These are phyloP conservation scores for Ormyrus thymus DNA, from an alignment of 2,888 invertebrate genomes.

Conservation along the genomic window DNA sequence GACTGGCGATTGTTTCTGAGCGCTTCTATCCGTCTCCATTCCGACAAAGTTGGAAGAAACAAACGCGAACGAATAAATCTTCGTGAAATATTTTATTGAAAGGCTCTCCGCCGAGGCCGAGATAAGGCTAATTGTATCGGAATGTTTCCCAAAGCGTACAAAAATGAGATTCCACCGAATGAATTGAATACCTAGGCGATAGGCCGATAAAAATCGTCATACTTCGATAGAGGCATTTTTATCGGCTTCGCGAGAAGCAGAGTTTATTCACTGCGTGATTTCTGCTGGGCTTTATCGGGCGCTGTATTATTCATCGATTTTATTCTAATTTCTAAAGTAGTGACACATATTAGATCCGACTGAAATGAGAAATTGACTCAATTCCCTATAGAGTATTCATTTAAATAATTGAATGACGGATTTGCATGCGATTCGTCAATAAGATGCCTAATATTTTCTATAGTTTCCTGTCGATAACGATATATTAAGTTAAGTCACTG, in stretches of 20 bases:
- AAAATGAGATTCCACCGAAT: neutral
- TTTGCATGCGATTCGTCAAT: no score
- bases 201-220: no score
- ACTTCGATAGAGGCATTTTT: no score
- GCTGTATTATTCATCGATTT: neutral
- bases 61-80: conserved; percentile 14
- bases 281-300: no score
- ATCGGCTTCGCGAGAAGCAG: neutral
- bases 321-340: conserved; percentile 4
- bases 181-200: no score
- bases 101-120: neutral
- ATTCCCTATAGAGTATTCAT: no score
- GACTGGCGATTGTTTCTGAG: conserved; percentile 15
- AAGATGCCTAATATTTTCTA: no score
- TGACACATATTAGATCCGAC: neutral
- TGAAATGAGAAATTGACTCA: no score
- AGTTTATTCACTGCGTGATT: conserved; percentile 5
- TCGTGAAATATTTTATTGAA: neutral
- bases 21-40: conserved; percentile 1
- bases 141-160: conserved; percentile 3
- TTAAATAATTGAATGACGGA: no score
- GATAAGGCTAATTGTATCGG: conserved; percentile 11
- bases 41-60: neutral
- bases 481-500: no score
- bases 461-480: no score